Conservation (phyloP, 2,113 vertebrate genomes). For the Eclectus roratus region DNA sequence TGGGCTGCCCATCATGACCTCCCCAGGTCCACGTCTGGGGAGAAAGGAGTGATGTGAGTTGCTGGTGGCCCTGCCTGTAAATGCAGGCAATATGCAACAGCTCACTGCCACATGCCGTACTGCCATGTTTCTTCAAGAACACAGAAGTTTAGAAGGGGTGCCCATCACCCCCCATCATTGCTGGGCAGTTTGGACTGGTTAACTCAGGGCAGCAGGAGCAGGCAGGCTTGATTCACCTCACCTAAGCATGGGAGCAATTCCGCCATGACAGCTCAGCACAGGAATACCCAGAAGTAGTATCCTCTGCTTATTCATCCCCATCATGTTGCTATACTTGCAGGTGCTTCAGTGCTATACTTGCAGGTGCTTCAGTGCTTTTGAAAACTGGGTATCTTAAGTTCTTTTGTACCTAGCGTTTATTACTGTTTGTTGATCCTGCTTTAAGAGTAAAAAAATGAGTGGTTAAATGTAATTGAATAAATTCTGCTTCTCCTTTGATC, state of each 20-base stretch:
- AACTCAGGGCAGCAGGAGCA: rapidly evolving
- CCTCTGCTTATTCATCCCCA: not conserved
- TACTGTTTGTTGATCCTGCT: not conserved
- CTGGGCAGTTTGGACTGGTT: not conserved
- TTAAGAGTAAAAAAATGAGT: not conserved
- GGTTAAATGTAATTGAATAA: not conserved
- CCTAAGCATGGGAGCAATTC: rapidly evolving
- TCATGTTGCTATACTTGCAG: not conserved
- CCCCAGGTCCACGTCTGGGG: not conserved
- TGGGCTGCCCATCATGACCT: not conserved
- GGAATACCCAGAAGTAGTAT: not conserved
- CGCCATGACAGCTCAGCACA: not conserved
- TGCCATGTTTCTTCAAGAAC: not conserved
- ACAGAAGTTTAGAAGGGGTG: not conserved
- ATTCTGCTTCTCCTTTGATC: not conserved
- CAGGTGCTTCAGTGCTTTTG: not conserved
- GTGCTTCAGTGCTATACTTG: not conserved
- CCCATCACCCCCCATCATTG: rapidly evolving
- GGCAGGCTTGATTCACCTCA: not conserved
- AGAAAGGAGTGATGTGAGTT: not conserved
- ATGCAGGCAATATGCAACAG: not conserved
- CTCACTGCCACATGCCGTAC: rapidly evolving
- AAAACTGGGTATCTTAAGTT: not conserved
- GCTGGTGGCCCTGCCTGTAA: not conserved
- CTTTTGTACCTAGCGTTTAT: not conserved